Evolutionary conservation across 2,888 invertebrate species (phyloP).

Genomic region (Salpingus planirostris): DNA sequence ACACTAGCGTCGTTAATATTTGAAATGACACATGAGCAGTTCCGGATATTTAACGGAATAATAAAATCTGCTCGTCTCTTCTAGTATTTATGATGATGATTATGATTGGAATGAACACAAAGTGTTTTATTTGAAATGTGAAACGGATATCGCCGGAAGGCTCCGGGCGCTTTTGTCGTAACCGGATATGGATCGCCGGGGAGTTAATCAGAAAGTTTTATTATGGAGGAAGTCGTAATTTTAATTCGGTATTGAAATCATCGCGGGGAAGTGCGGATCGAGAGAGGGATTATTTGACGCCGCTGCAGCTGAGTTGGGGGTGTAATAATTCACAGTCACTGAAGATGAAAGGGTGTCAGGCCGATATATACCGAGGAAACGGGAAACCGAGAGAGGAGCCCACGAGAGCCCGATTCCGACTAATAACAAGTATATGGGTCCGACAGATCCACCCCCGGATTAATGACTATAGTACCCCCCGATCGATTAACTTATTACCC

Average conservation of each 20-base stretch:
- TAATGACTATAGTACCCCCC: constrained; percentile 17
- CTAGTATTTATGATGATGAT: too few relatives aligned
- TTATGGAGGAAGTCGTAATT: constrained; percentile 7
- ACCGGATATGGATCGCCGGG: too few relatives aligned
- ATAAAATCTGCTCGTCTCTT: too few relatives aligned
- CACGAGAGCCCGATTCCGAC: constrained; percentile 18
- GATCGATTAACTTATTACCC: constrained; percentile 24
- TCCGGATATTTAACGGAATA: too few relatives aligned
- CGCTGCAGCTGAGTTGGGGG: constrained; percentile 11
- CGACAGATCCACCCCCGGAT: constrained; percentile 15
- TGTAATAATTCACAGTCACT: constrained; percentile 19
- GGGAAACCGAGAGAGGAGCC: constrained; percentile 20
- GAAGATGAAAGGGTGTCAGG: constrained; percentile 22
- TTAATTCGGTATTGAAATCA: constrained; percentile 6
- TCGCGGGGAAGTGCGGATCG: constrained; percentile 5
- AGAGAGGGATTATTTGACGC: constrained; percentile 12
- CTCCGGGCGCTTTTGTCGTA: too few relatives aligned
- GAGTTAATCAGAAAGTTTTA: too few relatives aligned
- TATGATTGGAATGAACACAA: too few relatives aligned
- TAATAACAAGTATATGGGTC: constrained; percentile 19
- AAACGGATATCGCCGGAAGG: too few relatives aligned
- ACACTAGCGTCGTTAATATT: too few relatives aligned
- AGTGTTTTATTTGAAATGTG: too few relatives aligned
- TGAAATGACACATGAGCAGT: too few relatives aligned
- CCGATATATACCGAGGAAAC: constrained; percentile 17